Evolutionary conservation across 1,140 invertebrate genomes (phyloP), one percentile per base, ranked within the genome.

Genomic region (Drosophila nannoptera): DNA sequence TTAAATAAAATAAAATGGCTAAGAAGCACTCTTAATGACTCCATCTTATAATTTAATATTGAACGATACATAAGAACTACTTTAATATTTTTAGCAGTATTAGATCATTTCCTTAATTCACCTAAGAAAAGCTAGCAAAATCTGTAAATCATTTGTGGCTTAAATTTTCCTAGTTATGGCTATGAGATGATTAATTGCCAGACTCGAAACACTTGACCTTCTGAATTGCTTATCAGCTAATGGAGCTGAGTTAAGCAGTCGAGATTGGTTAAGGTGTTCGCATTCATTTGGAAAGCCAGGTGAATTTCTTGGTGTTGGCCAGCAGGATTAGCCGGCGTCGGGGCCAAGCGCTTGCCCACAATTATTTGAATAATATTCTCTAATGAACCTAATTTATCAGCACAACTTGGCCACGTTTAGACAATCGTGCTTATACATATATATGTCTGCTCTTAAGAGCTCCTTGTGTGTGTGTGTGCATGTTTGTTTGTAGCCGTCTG

Each of bases 331-430:
- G 4, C 40, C 22, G 22, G 3, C n/a, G 3, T 22, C 22, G 22
- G 22, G 1, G 22, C 22, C 22, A 22, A 22, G 3, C 22, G 22
- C 22, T 22, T 32, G 6, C 8, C 40, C 40, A 58, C 61, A 58
- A 46, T 52, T 65, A 69, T 50, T 42, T 69, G 33, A 52, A 45
- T 11, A 33, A 32, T 32, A 48, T 45, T 11, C 53, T 45, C 22
- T 70, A 70, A 78, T 80, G 77, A 78, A 80, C 68, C 77, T 69
- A 66, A 80, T 69, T 81, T 73, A 54, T 62, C 32, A n/a, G 43
- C 38, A 69, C 60, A 73, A 43, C 42, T 64, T 55, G 14, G 38
- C 53, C 48, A 71, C 61, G 48, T 73, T 65, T 67, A 60, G 42
- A 36, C 54, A 14, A 14, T 50, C 43, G 43, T 54, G 46, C 43